Base-by-base conservation (phyloP, 2,113 vertebrate species). In the Phodopus roborovskii region DNA sequence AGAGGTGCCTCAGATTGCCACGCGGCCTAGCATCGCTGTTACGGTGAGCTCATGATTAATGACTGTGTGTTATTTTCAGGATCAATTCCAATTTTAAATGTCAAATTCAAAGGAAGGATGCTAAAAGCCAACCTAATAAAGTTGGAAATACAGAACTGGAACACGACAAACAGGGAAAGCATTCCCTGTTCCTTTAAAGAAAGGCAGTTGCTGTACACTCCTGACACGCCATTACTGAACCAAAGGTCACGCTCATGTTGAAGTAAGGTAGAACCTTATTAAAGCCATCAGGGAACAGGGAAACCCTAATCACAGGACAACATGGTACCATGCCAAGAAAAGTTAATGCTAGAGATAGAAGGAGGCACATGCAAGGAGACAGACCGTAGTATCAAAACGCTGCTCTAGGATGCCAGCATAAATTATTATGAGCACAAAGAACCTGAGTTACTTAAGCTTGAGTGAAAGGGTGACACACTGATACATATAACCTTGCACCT, bases 41-140 rank as follows among this genome's bases (percentile, higher is more conserved):
- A 13, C 39, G 62, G 24, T 4, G 50, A 42, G 8, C 53, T 77
- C 15, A 94, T 90, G 77, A 70, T 48, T 36, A 85, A 48, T 20
- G 28, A 33, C 28, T 7, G 17, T 20, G 39, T 66, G 62, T 68
- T 22, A 42, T 22, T 22, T 22, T 68, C 83, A 86, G 30, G 30
- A 50, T 66, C 78, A 81, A 73, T 66, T 90, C 50, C 88, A 60
- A 87, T 39, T 53, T 36, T 24, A 94, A 94, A 92, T 39, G 36
- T 92, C 19, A 58, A 91, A 91, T 84, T 71, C 17, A 83, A 94
- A 90, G 17, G 88, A 81, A 88, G 78, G 33, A 58, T 86, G 62
- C 36, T 73, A 45, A 74, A 68, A 73, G 39, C n/a, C 42, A 2
- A 53, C 22, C 70, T 33, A 70, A 85, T 81, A 50, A n/a, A 58